Evolutionary conservation across 2,113 vertebrate genomes (phyloP), one percentile per base, ranked within the genome.

Genomic region (Hippocampus guttulatus): DNA sequence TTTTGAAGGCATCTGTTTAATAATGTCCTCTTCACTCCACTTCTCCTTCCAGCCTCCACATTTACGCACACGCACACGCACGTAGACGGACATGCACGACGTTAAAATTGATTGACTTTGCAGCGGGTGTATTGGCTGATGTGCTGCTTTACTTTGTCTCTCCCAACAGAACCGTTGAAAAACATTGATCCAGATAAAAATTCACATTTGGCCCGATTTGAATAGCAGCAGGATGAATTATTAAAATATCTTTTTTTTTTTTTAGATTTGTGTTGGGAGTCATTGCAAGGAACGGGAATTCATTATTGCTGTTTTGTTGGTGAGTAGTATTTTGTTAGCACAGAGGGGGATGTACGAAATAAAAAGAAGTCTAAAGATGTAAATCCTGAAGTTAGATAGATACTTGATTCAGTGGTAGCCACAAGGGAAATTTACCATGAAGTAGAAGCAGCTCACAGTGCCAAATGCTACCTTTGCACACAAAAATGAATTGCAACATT

Each of bases 151-250:
- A 51, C 75, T 87, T 83, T 81, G 77, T 72, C 61, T 84, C 45
- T 69, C 20, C 75, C 0, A 2, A 23, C 12, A 21, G 10, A 69
- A 25, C 68, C 55, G 80, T 84, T 76, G 11, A 15, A 66, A 75
- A 71, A 75, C 61, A 77, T 61, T 65, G 85, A 89, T 86, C 85
- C 5, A 11, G 18, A 90, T 90, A 86, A 84, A 91, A 89, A 90
- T 88, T 6, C 30, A 40, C 52, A 6, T 1, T 55, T 79, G 38
- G 57, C 69, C 66, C 49, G 69, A 83, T 79, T 55, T 9, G 40
- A 12, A 51, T 8, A 6, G 11, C 49, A 67, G 58, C 72, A 75
- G 85, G 75, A 80, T 52, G 8, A 12, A 6, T 1, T 8, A 51
- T 54, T n/a, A 15, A 15, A 2, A 25, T 21, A 8, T 6, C 5